Base-by-base conservation (phyloP, 2,888 invertebrate species). In the Arrhopalites spinosus region DNA sequence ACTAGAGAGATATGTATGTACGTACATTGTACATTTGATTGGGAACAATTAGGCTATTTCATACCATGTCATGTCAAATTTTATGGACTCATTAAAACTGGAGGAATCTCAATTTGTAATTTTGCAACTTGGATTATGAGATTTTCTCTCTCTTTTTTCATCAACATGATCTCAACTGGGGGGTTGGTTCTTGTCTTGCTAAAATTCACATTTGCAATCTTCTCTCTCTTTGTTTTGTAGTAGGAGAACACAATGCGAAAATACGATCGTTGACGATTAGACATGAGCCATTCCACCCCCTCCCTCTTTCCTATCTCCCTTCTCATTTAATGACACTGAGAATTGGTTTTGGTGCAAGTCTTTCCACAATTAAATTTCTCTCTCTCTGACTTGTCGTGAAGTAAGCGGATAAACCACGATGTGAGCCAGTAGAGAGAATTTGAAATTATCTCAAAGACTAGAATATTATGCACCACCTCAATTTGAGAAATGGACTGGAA, bases 41-140 rank as follows among this genome's bases (percentile, higher is more conserved):
- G 23, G 53, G 59, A 27, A 59, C 13, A 59, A 25, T n/a, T n/a
- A n/a, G n/a, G n/a, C n/a, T n/a, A n/a, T n/a, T n/a, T n/a, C n/a
- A n/a, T n/a, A n/a, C n/a, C n/a, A n/a, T 64, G 64, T 66, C 53
- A n/a, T 56, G 56, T 47, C 20, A 50, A 56, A 43, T 70, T 71
- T 75, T 75, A 70, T 59, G 56, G 63, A 45, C 75, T 71, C 75
- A 75, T 75, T 75, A 75, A 75, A 75, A 71, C 71, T 64, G 20
- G 50, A 53, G 71, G 71, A 71, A 75, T 66, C 56, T 53, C 66
- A 75, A 75, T 75, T 75, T 69, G 69, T 69, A 53, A 69, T 69
- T 67, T 64, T 64, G 71, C 64, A 75, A 64, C 25, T 53, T 66
- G 75, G 75, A 75, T 71, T 75, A 71, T 64, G 70, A 66, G 75